Conservation (phyloP, 2,113 vertebrate species). For the Scartelaos histophorus region DNA sequence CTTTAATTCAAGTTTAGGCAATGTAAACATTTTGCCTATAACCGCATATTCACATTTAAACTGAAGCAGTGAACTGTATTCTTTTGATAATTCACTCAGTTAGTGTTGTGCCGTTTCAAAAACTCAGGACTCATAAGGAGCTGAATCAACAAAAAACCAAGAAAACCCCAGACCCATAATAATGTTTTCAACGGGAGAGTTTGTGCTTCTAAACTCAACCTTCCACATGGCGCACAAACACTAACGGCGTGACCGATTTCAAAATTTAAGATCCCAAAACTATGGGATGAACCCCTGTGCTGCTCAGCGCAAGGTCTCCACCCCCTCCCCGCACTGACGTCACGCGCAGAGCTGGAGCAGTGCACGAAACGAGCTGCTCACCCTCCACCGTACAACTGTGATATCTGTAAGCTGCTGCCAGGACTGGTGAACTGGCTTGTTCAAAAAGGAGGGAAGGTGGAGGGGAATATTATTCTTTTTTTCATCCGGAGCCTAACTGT, state of each 20-base stretch:
- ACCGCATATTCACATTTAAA: neutral
- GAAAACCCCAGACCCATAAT: neutral
- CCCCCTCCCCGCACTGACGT: constrained; percentile 79
- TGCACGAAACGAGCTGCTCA: constrained; percentile 80
- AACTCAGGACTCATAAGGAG: neutral
- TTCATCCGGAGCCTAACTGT: constrained; percentile 67
- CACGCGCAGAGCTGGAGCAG: constrained; percentile 71
- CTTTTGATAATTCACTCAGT: neutral
- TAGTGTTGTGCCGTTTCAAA: neutral
- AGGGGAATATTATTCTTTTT: constrained; percentile 59
- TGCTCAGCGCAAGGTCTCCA: constrained; percentile 60
- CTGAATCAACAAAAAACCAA: neutral
- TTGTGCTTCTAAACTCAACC: neutral
- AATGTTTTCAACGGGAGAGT: neutral
- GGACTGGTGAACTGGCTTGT: constrained; percentile 54
- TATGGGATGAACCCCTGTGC: constrained; percentile 54
- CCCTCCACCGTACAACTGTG: constrained; percentile 72
- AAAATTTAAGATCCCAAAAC: constrained; percentile 48
- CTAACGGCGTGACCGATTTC: constrained; percentile 39
- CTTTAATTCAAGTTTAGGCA: neutral
- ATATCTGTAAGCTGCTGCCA: constrained; percentile 73
- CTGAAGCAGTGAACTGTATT: neutral
- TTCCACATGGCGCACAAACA: constrained; percentile 14
- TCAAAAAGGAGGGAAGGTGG: constrained; percentile 54
- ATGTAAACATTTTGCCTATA: too few relatives aligned